Evolutionary conservation across 2,888 invertebrate genomes (phyloP), one percentile per base, ranked within the genome.

Genomic region (Drosophila greeni): DNA sequence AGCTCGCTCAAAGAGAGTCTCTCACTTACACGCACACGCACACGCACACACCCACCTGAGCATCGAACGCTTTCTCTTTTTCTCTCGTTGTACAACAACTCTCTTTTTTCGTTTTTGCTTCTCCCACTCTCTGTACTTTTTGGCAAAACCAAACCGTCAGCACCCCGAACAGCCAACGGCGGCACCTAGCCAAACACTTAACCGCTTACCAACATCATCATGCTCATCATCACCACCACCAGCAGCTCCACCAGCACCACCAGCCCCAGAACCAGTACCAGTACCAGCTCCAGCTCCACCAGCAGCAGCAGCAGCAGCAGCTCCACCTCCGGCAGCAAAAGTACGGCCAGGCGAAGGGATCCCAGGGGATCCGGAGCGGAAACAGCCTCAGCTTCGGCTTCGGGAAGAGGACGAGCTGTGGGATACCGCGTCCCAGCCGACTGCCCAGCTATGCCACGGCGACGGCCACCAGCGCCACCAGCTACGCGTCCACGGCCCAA

Each of bases 141-240:
- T 62, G 64, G 70, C 66, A 66, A 56, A 64, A 67, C 70, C 64
- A 76, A 76, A 77, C 73, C 72, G 82, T 76, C 84, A 86, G 86
- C 87, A 86, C 86, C 77, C 80, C 86, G 81, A 86, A 86, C 85
- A 87, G 86, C 86, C 86, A 85, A 84, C 85, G 86, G 86, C 87
- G 86, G 85, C 87, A 87, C 82, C 82, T 86, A 72, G 86, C 85
- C 78, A 86, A 86, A 80, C 83, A 84, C 74, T 84, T 79, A 76
- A 85, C 75, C 74, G 81, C 80, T 74, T 79, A 81, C 70, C 76
- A 76, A 65, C 76, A 74, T 74, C 76, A 75, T 59, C 76, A 78
- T 56, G 65, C 81, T 52, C 80, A 73, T 26, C 73, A 67, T 9
- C 69, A 74, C 9, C 82, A 75, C 11, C 72, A 74, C 2, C 74